These are phyloP conservation scores for Leuciscus idus DNA, from an alignment of 2,113 vertebrate genomes.

Conservation along the genomic window DNA sequence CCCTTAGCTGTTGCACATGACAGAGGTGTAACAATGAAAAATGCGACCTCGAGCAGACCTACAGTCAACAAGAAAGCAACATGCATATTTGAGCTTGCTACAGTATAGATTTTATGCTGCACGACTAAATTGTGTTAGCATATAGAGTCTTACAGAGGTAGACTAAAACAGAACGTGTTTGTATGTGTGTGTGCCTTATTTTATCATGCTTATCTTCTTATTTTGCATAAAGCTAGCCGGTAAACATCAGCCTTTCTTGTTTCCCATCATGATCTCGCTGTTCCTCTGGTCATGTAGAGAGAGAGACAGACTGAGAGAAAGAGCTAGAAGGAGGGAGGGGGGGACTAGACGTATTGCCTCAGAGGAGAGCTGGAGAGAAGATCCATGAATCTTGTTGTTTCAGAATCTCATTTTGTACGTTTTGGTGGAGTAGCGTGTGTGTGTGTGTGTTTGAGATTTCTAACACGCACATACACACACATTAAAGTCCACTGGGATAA, in stretches of 20 bases:
- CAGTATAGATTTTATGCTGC: background rate
- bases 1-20: constrained; percentile 31
- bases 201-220: constrained; percentile 42
- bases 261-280: constrained; percentile 52
- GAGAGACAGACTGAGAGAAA: constrained; percentile 12
- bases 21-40: constrained; percentile 35
- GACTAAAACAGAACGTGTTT: background rate
- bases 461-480: background rate
- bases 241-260: constrained; percentile 51
- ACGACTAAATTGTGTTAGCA: background rate
- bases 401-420: constrained; percentile 62
- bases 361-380: constrained; percentile 53
- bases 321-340: constrained; percentile 38
- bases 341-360: constrained; percentile 46
- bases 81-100: background rate
- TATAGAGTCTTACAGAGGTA: background rate
- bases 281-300: constrained; percentile 24
- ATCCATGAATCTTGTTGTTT: constrained; percentile 63
- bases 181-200: background rate
- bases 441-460: constrained; percentile 6
- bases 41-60: constrained; percentile 34
- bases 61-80: background rate
- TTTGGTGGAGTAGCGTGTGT: constrained; percentile 44
- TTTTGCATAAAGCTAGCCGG: constrained; percentile 46
- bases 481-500: constrained; percentile 41